Conservation (phyloP, 2,113 vertebrate species). For the Hystrix cristata region DNA sequence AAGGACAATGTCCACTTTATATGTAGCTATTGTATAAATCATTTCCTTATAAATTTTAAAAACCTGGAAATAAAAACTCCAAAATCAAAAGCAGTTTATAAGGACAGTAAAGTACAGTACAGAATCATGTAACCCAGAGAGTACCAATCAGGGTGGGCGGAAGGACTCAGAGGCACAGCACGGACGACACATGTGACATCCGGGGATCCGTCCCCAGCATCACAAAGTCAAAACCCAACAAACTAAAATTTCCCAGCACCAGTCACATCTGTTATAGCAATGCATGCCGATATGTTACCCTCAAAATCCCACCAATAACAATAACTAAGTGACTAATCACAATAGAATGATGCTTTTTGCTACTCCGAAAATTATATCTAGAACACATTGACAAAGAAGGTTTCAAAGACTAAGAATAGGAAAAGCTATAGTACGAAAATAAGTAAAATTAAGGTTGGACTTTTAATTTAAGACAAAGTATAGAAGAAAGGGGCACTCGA, state of each 20-base stretch:
- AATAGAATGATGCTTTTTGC: not conserved
- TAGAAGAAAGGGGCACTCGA: constrained; percentile 39
- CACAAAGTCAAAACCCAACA: not conserved
- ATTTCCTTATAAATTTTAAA: not conserved
- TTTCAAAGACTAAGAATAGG: not conserved
- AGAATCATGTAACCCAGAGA: not conserved
- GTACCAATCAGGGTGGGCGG: not conserved
- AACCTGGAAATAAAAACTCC: not conserved
- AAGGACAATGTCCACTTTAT: not conserved
- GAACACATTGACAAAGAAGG: not conserved
- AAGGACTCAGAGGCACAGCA: no score
- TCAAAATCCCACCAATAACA: not conserved
- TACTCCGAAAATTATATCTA: not conserved
- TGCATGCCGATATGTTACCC: not conserved
- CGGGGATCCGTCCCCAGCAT: not conserved
- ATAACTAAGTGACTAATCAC: not conserved
- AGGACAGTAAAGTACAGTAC: not conserved
- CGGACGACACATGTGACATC: no score
- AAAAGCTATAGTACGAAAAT: not conserved
- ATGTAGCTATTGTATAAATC: not conserved
- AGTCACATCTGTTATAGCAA: not conserved
- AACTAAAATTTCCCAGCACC: not conserved
- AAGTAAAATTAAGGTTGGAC: not conserved
- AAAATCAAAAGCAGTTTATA: not conserved
- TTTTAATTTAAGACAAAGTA: not conserved